A percentile compares a stretch with the other conserved stretches of the same genome.
phyloP scores from a whole-genome alignment of 2,797 vertebrate genomes.

The Galago senegalensis region DNA sequence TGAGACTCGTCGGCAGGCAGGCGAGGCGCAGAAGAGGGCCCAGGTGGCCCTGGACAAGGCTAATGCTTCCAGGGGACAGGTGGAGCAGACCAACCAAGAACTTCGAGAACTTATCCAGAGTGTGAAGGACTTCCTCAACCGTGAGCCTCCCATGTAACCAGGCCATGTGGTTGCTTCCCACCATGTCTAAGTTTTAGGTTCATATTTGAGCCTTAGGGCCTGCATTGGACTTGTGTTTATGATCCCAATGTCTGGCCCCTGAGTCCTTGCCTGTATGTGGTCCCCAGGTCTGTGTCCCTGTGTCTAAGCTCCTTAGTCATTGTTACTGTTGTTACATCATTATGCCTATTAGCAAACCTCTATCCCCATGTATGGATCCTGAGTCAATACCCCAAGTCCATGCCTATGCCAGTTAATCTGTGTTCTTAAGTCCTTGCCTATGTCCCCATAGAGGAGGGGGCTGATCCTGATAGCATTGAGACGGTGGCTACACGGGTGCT shows the following conservation, averaged over 20 bases:
- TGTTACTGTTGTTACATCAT: neutral
- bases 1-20: conserved; percentile 94
- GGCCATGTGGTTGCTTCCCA: conserved; percentile 38
- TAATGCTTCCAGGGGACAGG: conserved; percentile 93
- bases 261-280: conserved; percentile 16
- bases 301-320: conserved; percentile 1
- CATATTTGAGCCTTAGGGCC: conserved; percentile 5
- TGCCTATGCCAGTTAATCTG: neutral
- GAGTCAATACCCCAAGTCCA: conserved; percentile 18
- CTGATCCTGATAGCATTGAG: conserved; percentile 97
- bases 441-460: conserved; percentile 94
- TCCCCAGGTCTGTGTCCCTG: neutral
- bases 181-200: conserved; percentile 34
- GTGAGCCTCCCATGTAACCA: conserved; percentile 90
- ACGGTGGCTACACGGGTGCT: conserved; percentile 95
- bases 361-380: neutral
- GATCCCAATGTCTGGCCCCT: neutral
- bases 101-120: conserved; percentile 97
- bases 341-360: conserved; percentile 51
- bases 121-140: conserved; percentile 96
- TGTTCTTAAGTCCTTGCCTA: conserved; percentile 59
- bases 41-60: conserved; percentile 96
- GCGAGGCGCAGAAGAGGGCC: conserved; percentile 93
- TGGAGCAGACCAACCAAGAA: conserved; percentile 96
- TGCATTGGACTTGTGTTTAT: neutral